A percentile compares a stretch with the other conserved stretches of the same genome.
phyloP scores from a whole-genome alignment of 1,140 invertebrate genomes.

The Cherax quadricarinatus region DNA sequence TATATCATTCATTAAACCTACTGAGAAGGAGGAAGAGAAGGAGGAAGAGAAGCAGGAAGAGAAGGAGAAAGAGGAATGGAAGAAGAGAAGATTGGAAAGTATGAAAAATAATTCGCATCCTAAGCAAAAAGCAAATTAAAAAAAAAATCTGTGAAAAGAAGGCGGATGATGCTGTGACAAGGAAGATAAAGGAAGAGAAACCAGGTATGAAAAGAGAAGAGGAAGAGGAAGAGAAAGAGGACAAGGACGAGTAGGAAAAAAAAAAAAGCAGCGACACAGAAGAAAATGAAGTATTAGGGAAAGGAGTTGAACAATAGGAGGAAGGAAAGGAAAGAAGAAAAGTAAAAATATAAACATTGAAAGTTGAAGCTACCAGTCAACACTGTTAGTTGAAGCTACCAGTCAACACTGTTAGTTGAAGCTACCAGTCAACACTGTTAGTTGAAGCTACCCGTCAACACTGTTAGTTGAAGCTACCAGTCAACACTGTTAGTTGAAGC shows the following conservation, averaged over 20 bases:
- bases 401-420: no score
- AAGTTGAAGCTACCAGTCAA: no score
- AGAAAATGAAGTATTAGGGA: neutral
- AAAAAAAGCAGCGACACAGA: no score
- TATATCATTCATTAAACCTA: neutral
- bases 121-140: neutral
- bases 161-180: neutral
- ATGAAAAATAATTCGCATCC: neutral
- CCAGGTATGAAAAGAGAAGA: neutral
- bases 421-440: no score
- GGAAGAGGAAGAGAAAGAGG: neutral
- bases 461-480: no score
- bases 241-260: neutral
- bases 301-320: neutral
- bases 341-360: neutral
- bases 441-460: no score
- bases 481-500: no score
- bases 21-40: neutral
- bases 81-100: neutral
- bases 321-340: neutral
- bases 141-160: neutral
- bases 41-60: neutral
- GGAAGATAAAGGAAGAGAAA: neutral
- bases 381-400: no score
- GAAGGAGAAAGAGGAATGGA: neutral